Conservation (phyloP, 2,797 vertebrate genomes). For the Takifugu rubripes region DNA sequence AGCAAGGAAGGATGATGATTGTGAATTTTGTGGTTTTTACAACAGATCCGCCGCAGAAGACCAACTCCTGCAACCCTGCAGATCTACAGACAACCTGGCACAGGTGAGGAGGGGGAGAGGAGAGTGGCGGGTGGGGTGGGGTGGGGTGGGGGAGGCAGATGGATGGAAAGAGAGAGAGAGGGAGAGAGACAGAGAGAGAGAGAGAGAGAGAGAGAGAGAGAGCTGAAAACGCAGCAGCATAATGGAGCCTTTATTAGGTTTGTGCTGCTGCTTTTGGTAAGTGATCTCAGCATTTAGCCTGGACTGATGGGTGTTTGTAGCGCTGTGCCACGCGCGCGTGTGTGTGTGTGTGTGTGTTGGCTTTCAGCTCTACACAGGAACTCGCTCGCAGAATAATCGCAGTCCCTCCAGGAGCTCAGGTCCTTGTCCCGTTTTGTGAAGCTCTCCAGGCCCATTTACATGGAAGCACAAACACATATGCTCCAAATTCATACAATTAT, state of each 20-base stretch:
- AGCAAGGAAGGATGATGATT: not conserved
- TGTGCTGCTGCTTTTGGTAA: conserved; percentile 54
- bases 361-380: conserved; percentile 36
- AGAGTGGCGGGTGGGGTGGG: not conserved
- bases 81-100: conserved; percentile 68
- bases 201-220: not conserved
- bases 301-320: conserved; percentile 47
- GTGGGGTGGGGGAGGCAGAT: not conserved
- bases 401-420: conserved; percentile 19
- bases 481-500: too few species aligned
- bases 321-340: conserved; percentile 14
- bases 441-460: not conserved
- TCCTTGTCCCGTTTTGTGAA: conserved; percentile 2
- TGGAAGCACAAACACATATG: too few species aligned
- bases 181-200: not conserved
- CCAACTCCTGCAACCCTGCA: conserved; percentile 70
- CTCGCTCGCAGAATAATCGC: conserved; percentile 45
- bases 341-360: conserved; percentile 17
- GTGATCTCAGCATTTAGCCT: conserved; percentile 46
- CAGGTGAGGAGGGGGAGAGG: conserved; percentile 40
- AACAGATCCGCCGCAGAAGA: conserved; percentile 67
- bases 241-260: conserved; percentile 71
- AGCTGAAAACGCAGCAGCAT: conserved; percentile 35
- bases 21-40: conserved; percentile 22
- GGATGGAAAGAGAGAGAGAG: not conserved